Evolutionary conservation across 1,140 invertebrate genomes (phyloP).

Genomic region (Geopemphigus sp.): DNA sequence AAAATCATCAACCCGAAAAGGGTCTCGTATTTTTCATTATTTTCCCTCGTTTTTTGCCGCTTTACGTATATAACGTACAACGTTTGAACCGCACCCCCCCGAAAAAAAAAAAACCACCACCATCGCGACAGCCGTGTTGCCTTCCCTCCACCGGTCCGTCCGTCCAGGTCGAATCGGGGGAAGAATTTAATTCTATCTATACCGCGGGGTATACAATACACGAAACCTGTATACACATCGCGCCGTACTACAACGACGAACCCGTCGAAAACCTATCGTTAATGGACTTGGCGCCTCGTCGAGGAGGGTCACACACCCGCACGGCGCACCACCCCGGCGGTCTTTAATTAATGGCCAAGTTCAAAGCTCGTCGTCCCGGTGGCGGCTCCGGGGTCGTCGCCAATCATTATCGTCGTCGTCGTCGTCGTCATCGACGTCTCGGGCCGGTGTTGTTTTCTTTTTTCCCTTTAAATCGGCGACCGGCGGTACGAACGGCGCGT

Average conservation of each 20-base stretch:
- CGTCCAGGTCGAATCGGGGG: not conserved
- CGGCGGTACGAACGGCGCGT: not conserved
- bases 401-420: slow-evolving; percentile 23
- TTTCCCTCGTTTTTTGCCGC: slow-evolving; percentile 10
- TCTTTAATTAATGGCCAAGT: slow-evolving; percentile 30
- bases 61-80: not conserved
- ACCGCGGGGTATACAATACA: not conserved
- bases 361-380: not conserved
- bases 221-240: not conserved
- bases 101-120: too few species aligned
- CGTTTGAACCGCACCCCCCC: not conserved
- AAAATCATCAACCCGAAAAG: slow-evolving; percentile 44
- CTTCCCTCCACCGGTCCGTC: too few species aligned
- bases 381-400: too few species aligned
- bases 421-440: slow-evolving; percentile 21
- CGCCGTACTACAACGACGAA: not conserved
- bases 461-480: not conserved
- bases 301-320: not conserved
- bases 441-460: not conserved
- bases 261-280: not conserved
- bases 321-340: not conserved
- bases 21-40: slow-evolving; percentile 46
- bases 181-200: slow-evolving; percentile 29
- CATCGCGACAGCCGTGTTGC: too few species aligned
- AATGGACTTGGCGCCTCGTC: slow-evolving; percentile 12